A percentile compares a stretch with the other conserved stretches of the same genome.
Conservation (phyloP, 2,888 invertebrate genomes). For the Heliothis peltigera region DNA sequence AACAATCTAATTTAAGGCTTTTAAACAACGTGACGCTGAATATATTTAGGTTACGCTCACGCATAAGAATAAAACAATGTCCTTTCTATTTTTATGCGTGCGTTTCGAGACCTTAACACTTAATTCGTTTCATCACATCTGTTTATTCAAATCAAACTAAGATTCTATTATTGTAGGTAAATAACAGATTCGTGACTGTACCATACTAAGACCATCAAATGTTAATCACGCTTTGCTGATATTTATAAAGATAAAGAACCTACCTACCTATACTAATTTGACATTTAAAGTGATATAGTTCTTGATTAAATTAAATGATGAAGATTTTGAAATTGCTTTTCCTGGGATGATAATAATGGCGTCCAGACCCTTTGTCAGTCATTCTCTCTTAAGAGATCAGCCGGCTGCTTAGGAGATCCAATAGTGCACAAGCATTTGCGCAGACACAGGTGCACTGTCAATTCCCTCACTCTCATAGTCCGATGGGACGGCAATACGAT, state of each 20-base stretch:
- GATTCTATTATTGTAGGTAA: conserved; percentile 20
- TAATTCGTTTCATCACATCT: conserved; percentile 38
- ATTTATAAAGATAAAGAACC: too few species aligned
- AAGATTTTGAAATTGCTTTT: too few species aligned
- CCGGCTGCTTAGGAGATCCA: too few species aligned
- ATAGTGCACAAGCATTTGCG: too few species aligned
- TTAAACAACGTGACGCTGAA: conserved; percentile 40
- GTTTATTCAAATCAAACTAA: conserved; percentile 9
- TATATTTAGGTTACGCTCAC: conserved; percentile 26
- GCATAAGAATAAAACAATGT: conserved; percentile 45
- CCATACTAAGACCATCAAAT: conserved; percentile 1
- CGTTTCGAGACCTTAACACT: conserved; percentile 54
- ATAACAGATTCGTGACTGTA: conserved; percentile 35
- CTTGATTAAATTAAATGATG: background rate
- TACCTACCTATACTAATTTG: too few species aligned
- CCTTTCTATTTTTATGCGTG: conserved; percentile 62
- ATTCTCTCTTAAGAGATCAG: too few species aligned
- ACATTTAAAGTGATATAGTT: background rate
- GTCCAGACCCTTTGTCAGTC: too few species aligned
- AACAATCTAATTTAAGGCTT: conserved; percentile 35
- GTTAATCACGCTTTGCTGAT: conserved; percentile 2
- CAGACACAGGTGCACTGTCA: too few species aligned
- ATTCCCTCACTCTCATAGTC: too few species aligned
- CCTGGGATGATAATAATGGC: too few species aligned
- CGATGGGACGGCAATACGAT: too few species aligned